A percentile compares a stretch with the other conserved stretches of the same genome.
These are phyloP conservation scores for Morbakka virulenta DNA, from an alignment of 30 jellyfish, hydroid and myxozoan genomes.

Conservation along the genomic window DNA sequence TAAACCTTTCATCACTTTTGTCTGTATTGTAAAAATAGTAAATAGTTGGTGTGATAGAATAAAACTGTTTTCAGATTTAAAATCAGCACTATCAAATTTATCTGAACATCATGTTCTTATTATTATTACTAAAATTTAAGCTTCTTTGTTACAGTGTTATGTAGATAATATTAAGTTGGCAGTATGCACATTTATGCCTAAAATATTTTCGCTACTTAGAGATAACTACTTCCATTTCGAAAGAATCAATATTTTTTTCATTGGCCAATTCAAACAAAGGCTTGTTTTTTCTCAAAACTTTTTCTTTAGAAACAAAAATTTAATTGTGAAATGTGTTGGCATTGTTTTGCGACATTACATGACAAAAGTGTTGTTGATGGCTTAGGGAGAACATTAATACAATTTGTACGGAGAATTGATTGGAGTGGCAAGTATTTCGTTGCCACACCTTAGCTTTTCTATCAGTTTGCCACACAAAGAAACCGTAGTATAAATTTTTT, in stretches of 20 bases:
- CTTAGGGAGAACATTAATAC: conserved; percentile 18
- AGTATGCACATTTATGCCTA: conserved; percentile 45
- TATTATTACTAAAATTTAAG: too few species aligned
- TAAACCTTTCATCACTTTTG: too few species aligned
- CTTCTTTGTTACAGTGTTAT: too few species aligned
- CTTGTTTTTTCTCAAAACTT: conserved; percentile 38
- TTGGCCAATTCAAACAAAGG: conserved; percentile 30
- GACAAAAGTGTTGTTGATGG: conserved; percentile 65
- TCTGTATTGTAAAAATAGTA: too few species aligned
- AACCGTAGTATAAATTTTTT: background rate
- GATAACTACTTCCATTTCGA: conserved; percentile 9
- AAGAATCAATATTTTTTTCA: conserved; percentile 23
- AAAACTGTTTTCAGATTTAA: too few species aligned
- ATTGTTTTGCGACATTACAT: conserved; percentile 48
- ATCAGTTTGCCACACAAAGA: conserved; percentile 9
- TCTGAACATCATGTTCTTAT: too few species aligned
- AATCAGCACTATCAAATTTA: too few species aligned
- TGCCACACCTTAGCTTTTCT: background rate
- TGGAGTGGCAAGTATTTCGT: conserved; percentile 9
- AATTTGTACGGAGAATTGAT: conserved; percentile 5
- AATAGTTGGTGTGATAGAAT: too few species aligned
- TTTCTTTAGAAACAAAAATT: conserved; percentile 22
- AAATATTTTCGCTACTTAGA: conserved; percentile 13
- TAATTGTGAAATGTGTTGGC: conserved; percentile 8
- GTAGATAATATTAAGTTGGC: conserved; percentile 46